Conservation (phyloP, 1,140 invertebrate genomes). For the Aphidius gifuensis region DNA sequence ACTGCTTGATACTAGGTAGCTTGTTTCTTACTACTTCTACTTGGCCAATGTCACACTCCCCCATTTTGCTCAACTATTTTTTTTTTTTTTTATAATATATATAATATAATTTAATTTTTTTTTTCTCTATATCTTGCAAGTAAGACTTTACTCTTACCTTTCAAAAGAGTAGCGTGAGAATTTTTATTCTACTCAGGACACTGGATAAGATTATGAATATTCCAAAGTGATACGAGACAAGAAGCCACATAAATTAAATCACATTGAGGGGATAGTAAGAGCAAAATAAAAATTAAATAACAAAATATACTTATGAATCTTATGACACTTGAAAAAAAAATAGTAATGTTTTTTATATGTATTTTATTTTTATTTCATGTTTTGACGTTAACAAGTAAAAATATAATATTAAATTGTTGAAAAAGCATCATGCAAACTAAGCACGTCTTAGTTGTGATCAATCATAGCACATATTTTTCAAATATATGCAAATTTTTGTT, state of each 20-base stretch:
- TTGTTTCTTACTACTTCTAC: not conserved
- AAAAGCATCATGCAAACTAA: conserved; percentile 9
- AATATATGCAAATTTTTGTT: conserved; percentile 15
- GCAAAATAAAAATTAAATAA: too few species aligned
- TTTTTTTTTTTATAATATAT: not conserved
- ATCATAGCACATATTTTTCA: conserved; percentile 9
- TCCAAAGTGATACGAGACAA: too few species aligned
- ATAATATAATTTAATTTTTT: not conserved
- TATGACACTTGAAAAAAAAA: not conserved
- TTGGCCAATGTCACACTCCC: conserved; percentile 9
- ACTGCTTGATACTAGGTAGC: not conserved
- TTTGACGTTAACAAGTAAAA: too few species aligned
- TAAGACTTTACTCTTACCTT: not conserved
- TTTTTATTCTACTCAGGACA: too few species aligned
- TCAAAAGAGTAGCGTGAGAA: not conserved
- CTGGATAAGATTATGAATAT: too few species aligned
- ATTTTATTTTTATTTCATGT: not conserved
- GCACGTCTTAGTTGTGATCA: conserved; percentile 13
- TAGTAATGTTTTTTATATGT: not conserved
- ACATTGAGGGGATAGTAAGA: too few species aligned
- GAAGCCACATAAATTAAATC: not conserved
- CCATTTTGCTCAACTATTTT: conserved; percentile 3
- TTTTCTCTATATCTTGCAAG: too few species aligned
- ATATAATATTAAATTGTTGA: too few species aligned
- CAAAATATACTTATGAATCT: too few species aligned